Evolutionary conservation across 2,113 vertebrate species (phyloP), one percentile per base, ranked within the genome.

Genomic region (Melanostigma gelatinosum): DNA sequence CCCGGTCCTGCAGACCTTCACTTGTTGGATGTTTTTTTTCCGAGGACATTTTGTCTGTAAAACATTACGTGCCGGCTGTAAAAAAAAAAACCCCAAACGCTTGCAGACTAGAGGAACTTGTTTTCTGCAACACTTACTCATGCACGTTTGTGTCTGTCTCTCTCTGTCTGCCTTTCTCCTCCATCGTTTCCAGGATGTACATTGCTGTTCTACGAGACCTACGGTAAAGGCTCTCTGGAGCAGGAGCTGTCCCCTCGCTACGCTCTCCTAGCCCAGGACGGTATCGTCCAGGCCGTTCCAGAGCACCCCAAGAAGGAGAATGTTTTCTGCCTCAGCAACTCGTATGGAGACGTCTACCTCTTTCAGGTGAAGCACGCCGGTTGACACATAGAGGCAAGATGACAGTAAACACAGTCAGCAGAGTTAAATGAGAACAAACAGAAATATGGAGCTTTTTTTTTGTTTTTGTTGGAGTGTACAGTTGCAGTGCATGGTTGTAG

Each of bases 231-330:
- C 72, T 96, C 94, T 0, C 84, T 89, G 2, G 97, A 99, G 44
- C 97, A 97, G 92, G 96, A 94, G 77, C 84, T 93, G 32, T 94
- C 94, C 4, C 97, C 97, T 16, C 94, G 97, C 75, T 98, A 97
- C 0, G 97, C 97, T 48, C 94, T 99, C 69, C 94, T 98, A 84
- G 96, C 96, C 0, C 97, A 99, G 88, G 97, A 98, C 92, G 96
- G 97, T 87, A 93, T 99, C 4, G 97, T 99, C 58, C 98, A 99
- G 89, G 96, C 97, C 7, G 96, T 98, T 67, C 98, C 98, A 0
- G 98, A 99, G 58, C 97, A 99, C 79, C 98, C 98, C 32, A 99
- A 98, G 91, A 99, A 97, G 85, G 98, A 99, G 88, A 97, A 98
- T 0, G 97, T 99, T 27, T 99, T 99, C 93, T 99, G 98, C 88